Base-by-base conservation (phyloP, 2,797 vertebrate genomes). In the Oryzias sinensis region DNA sequence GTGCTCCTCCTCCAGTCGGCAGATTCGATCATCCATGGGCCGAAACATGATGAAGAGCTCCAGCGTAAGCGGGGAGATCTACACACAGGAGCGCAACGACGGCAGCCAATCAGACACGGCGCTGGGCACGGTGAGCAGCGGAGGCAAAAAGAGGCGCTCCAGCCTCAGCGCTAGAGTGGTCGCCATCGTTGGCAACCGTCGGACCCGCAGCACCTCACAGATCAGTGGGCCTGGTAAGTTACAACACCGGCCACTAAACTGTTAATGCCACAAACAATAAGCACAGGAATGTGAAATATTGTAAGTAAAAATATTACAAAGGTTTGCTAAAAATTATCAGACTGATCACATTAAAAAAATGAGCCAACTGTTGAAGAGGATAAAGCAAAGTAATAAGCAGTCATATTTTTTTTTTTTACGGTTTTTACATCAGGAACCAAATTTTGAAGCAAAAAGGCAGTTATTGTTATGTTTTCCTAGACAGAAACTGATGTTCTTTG, bases 91-190 rank as follows among this genome's bases (percentile, higher is more conserved):
- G 82, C 94, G 93, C 74, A 97, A 93, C 5, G 97, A 99, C 0
- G 97, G 97, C 83, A 99, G 97, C 86, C 97, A 99, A 76, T 99
- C 97, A 0, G 97, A 99, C 89, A 99, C 97, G 0, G 96, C 96
- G 6, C 93, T 99, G 85, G 96, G 97, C 45, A 94, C 88, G 1
- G 91, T 98, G 58, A 94, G 96, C 43, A 91, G 91, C 27, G 92
- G 93, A 70, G 92, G 94, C 76, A 98, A 98, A 93, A 98, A 97
- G 86, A 92, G 97, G 48, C 94, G 97, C 41, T 95, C 95, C 83
- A 99, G 97, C 82, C 88, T 99, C 74, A 97, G 96, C 49, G 96
- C 96, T 57, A 94, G 95, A 51, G 95, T 99, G 76, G 96, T 96
- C 43, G 96, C 96, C 88, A 97, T 98, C 13, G 97, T 99, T 11